Base-by-base conservation (phyloP, 2,113 vertebrate species). In the Odocoileus hemionus region DNA sequence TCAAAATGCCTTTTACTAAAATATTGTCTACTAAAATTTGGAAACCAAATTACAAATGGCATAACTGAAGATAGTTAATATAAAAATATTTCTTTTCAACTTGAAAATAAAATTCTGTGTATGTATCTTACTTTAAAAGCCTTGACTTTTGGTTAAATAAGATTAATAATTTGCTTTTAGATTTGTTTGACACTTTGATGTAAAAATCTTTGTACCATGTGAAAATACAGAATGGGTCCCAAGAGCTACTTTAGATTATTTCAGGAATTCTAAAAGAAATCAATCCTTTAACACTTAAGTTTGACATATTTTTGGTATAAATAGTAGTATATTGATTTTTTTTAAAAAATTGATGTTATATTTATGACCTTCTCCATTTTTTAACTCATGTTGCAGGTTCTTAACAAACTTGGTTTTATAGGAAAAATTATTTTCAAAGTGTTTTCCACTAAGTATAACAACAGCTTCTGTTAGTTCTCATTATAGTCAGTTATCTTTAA, bases 231-330 rank as follows among this genome's bases (percentile, higher is more conserved):
- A 2, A 17, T 28, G 17, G 15, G 10, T 39, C 16, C n/a, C 76
- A 45, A 96, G 96, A 60, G 6, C 14, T 89, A 39, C 64, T 96
- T 86, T 74, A 89, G 95, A 39, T 95, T 95, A 79, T 79, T n/a
- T 58, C 91, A 21, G 14, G 61, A 87, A 47, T 84, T 79, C 39
- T 80, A 74, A 91, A 96, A 88, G 52, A n/a, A 92, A 57, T 19
- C 13, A 57, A 5, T n/a, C 3, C 60, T 79, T 83, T 47, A 79
- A 47, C 47, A 91, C 14, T 39, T 89, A 84, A 58, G 5, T 54
- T 30, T 90, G 19, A 26, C 9, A 36, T 92, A 7, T 50, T 61
- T 91, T 95, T 83, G 50, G 82, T 85, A 58, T 91, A 78, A 88
- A 36, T 74, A 82, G 6, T 86, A 74, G 15, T 84, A 50, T 26